Evolutionary conservation across 2,113 vertebrate species (phyloP).

Genomic region (Crotalus helleri): DNA sequence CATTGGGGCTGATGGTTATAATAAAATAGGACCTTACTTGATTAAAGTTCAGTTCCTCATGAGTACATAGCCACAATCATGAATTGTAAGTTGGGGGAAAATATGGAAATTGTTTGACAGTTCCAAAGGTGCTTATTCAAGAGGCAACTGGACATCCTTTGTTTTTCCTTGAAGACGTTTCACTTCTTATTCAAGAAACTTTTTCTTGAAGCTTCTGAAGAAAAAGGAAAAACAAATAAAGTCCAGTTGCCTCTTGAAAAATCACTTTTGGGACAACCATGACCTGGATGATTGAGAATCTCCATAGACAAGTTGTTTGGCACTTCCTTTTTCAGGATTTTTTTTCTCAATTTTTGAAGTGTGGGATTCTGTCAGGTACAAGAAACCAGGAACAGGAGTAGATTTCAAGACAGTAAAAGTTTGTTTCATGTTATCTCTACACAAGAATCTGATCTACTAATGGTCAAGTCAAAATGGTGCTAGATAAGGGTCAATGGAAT

Average conservation of each 20-base stretch:
- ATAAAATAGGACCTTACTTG: not conserved
- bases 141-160: not conserved
- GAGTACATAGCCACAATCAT: not conserved
- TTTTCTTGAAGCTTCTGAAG: not conserved
- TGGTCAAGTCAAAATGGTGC: no score
- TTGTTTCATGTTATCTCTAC: not conserved
- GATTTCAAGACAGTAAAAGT: not conserved
- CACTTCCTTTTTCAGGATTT: not conserved
- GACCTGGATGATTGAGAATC: not conserved
- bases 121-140: not conserved
- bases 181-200: not conserved
- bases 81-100: not conserved
- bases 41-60: not conserved
- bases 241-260: not conserved
- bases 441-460: not conserved
- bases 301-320: not conserved
- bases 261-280: not conserved
- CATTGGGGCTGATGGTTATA: not conserved
- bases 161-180: not conserved
- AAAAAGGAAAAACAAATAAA: not conserved
- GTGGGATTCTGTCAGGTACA: not conserved
- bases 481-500: no score
- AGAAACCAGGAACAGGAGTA: not conserved
- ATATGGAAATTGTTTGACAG: not conserved
- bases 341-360: not conserved